Evolutionary conservation across 2,888 invertebrate species (phyloP).

Genomic region (Chrysolina americana): DNA sequence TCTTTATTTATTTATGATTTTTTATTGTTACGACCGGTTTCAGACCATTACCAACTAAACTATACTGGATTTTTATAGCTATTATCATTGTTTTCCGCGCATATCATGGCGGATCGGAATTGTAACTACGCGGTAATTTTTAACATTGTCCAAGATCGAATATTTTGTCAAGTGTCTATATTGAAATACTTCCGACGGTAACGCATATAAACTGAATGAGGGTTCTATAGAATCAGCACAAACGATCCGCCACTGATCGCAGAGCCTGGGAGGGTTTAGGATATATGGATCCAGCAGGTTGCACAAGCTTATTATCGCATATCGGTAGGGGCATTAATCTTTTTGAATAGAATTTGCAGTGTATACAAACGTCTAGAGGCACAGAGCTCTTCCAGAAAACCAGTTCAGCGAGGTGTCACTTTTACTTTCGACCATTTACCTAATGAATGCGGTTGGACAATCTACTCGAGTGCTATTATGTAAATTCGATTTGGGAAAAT

Average conservation of each 20-base stretch:
- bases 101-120: too few species aligned
- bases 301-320: conserved; percentile 36
- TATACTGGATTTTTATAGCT: too few species aligned
- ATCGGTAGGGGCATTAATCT: conserved; percentile 35
- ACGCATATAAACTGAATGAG: too few species aligned
- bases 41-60: too few species aligned
- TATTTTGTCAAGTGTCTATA: too few species aligned
- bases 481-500: conserved; percentile 14
- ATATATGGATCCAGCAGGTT: conserved; percentile 30
- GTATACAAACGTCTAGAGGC: conserved; percentile 37
- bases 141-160: too few species aligned
- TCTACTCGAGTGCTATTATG: conserved; percentile 1
- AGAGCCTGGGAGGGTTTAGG: neutral
- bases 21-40: too few species aligned
- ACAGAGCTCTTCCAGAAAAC: conserved; percentile 38
- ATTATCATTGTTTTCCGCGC: too few species aligned
- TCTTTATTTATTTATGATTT: too few species aligned
- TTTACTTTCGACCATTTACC: conserved; percentile 33
- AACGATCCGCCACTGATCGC: conserved; percentile 1
- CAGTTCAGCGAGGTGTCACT: conserved; percentile 30
- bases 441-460: conserved; percentile 20
- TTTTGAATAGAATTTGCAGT: conserved; percentile 32
- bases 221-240: conserved; percentile 3
- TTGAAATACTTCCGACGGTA: too few species aligned
- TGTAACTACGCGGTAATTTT: too few species aligned